Evolutionary conservation across 2,888 invertebrate genomes (phyloP).

Genomic region (Metalampra italica): DNA sequence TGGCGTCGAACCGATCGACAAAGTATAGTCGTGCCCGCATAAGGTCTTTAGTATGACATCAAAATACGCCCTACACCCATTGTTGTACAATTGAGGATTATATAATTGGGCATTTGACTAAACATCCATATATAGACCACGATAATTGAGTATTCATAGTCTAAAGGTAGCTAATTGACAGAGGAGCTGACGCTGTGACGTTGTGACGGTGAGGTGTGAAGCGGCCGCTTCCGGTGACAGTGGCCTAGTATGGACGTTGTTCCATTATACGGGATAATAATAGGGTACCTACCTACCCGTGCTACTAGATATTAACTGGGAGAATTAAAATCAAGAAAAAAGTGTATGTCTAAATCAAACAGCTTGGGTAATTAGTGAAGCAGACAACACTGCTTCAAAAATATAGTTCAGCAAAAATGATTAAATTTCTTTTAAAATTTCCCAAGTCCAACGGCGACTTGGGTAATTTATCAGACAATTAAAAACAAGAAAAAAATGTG

Average conservation of each 20-base stretch:
- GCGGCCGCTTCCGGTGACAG: slow-evolving; percentile 14
- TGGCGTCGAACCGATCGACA: too few relatives aligned
- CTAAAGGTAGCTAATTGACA: slow-evolving; percentile 45
- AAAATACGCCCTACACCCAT: neutral
- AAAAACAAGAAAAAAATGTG: too few relatives aligned
- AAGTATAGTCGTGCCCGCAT: neutral
- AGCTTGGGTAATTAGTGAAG: too few relatives aligned
- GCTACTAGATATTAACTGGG: neutral
- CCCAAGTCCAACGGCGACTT: too few relatives aligned
- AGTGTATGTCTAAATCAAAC: too few relatives aligned
- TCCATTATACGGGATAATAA: slow-evolving; percentile 8
- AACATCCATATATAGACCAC: slow-evolving; percentile 30
- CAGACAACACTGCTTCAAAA: too few relatives aligned
- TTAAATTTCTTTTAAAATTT: too few relatives aligned
- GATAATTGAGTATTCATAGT: slow-evolving; percentile 51
- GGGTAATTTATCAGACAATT: too few relatives aligned
- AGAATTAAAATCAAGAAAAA: slow-evolving; percentile 3
- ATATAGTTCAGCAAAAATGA: too few relatives aligned
- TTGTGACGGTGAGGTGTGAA: slow-evolving; percentile 26
- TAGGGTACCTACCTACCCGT: neutral
- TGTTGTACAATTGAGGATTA: slow-evolving; percentile 21
- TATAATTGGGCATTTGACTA: slow-evolving; percentile 34
- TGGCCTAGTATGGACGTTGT: slow-evolving; percentile 12
- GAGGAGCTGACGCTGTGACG: slow-evolving; percentile 30
- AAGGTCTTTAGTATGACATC: neutral